phyloP scores from a whole-genome alignment of 2,113 vertebrate genomes.

The Bolborhynchus lineola region DNA sequence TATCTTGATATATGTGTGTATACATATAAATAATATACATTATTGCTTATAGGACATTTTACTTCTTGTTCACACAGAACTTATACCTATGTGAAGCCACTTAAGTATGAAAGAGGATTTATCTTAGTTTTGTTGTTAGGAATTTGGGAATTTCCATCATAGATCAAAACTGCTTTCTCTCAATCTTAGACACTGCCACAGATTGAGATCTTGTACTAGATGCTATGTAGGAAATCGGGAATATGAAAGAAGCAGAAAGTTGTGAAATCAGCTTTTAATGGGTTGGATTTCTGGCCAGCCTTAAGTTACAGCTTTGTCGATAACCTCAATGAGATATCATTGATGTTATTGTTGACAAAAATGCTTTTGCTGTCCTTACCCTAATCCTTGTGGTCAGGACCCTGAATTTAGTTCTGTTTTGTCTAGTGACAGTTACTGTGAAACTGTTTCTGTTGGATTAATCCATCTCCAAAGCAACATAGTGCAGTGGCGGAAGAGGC shows the following conservation, averaged over 20 bases:
- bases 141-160: background rate
- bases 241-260: background rate
- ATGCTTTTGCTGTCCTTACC: background rate
- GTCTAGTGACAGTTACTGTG: conserved; percentile 3
- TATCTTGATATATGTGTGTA: background rate
- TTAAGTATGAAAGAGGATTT: background rate
- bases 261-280: background rate
- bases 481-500: background rate
- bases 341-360: background rate
- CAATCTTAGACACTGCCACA: background rate
- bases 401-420: background rate
- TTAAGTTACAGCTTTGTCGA: background rate
- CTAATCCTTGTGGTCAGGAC: background rate
- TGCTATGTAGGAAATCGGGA: background rate
- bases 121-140: background rate
- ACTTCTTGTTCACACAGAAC: background rate
- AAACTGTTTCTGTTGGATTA: background rate
- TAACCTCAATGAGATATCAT: background rate
- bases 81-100: background rate
- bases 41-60: background rate
- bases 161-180: background rate
- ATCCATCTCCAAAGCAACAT: background rate
- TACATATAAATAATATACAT: background rate
- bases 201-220: background rate
- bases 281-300: background rate